A percentile compares a stretch with the other conserved stretches of the same genome.
Conservation (phyloP, 2,888 invertebrate species). For the Danaus chrysippus region DNA sequence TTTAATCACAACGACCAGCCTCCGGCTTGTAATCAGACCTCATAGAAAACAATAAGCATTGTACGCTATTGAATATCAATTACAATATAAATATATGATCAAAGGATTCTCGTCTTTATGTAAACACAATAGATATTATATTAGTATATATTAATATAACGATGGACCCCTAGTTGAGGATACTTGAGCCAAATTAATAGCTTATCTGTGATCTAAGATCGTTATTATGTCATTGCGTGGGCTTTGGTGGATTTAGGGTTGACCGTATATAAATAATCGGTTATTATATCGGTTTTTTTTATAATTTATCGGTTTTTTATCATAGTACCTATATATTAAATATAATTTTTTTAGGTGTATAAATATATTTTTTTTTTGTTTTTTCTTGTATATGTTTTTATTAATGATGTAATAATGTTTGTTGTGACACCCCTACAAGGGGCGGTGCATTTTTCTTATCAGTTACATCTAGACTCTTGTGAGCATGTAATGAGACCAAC, state of each 20-base stretch:
- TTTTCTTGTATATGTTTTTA: neutral
- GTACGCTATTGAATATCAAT: conserved; percentile 34
- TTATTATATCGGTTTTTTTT: neutral
- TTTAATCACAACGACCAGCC: too few species aligned
- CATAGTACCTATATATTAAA: neutral
- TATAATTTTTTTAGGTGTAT: neutral
- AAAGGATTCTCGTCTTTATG: too few species aligned
- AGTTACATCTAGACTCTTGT: conserved; percentile 65
- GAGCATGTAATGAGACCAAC: conserved; percentile 57
- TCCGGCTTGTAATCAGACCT: conserved; percentile 49
- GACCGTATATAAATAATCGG: conserved; percentile 18
- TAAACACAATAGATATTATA: too few species aligned
- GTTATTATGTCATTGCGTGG: conserved; percentile 73
- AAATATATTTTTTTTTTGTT: conserved; percentile 6
- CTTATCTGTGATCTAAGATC: conserved; percentile 68
- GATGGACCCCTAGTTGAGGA: conserved; percentile 34
- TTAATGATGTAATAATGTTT: conserved; percentile 2
- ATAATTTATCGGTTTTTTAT: neutral
- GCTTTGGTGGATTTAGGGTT: conserved; percentile 54
- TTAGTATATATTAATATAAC: too few species aligned
- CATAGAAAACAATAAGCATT: conserved; percentile 63
- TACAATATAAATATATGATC: neutral
- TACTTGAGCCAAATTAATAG: conserved; percentile 75
- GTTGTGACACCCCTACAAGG: conserved; percentile 50
- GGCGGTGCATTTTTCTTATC: conserved; percentile 63